A percentile compares a stretch with the other conserved stretches of the same genome.
Conservation (phyloP, 2,797 vertebrate genomes). For the Rallus crepitans region DNA sequence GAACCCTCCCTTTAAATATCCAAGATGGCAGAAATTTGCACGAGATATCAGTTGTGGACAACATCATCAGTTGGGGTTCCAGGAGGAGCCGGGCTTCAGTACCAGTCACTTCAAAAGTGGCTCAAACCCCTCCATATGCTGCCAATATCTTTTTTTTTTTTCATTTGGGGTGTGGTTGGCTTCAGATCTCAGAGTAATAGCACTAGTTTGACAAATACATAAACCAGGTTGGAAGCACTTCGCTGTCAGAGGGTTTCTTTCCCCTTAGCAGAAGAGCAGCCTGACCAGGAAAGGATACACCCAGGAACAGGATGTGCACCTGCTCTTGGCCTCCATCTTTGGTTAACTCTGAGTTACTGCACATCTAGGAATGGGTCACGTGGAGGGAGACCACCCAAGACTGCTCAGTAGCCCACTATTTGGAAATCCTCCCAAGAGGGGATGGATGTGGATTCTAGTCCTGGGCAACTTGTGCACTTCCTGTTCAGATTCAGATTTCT, state of each 20-base stretch:
- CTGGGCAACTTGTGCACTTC: not conserved
- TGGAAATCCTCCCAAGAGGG: not conserved
- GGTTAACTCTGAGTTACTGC: not conserved
- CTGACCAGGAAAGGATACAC: not conserved
- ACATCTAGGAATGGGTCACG: not conserved
- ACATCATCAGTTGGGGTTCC: no score
- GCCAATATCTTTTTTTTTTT: no score
- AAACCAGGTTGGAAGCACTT: not conserved
- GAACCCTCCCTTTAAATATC: no score
- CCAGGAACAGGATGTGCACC: not conserved
- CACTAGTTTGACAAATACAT: not conserved
- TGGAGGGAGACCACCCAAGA: not conserved
- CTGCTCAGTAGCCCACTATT: not conserved
- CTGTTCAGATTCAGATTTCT: not conserved
- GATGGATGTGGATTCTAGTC: not conserved
- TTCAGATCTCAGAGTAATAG: not conserved
- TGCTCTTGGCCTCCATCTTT: not conserved
- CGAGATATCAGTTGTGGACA: no score
- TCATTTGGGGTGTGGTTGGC: no score
- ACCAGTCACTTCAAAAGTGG: no score
- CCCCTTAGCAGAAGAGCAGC: not conserved
- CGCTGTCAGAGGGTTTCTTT: not conserved
- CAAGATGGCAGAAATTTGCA: no score
- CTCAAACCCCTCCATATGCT: no score
- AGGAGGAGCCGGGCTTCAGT: no score